Evolutionary conservation across 2,888 invertebrate genomes (phyloP).

Genomic region (Scaptomyza caliginosa): DNA sequence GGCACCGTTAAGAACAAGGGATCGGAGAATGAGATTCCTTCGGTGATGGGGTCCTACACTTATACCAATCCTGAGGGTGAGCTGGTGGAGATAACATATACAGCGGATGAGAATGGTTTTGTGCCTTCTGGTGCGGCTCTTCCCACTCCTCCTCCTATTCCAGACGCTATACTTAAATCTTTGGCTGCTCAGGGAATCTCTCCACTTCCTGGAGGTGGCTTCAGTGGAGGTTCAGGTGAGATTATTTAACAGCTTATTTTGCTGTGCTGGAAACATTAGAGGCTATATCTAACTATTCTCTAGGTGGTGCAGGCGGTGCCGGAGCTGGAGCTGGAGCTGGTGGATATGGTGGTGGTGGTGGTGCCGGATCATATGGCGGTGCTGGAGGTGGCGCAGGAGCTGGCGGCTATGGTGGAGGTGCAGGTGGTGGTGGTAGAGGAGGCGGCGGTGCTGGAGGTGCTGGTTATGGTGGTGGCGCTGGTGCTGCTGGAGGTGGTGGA

Average conservation of each 20-base stretch:
- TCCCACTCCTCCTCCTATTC: constrained; percentile 88
- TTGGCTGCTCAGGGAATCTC: constrained; percentile 84
- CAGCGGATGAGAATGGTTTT: constrained; percentile 88
- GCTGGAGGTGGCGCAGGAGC: constrained; percentile 48
- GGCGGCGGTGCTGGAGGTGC: constrained; percentile 43
- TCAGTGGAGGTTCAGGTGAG: constrained; percentile 74
- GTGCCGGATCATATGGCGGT: constrained; percentile 35
- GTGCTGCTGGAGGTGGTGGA: constrained; percentile 28
- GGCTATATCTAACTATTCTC: not conserved
- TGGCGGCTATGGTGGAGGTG: constrained; percentile 70
- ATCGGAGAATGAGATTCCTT: constrained; percentile 86
- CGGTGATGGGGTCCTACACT: constrained; percentile 86
- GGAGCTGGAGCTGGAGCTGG: constrained; percentile 49
- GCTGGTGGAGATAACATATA: constrained; percentile 86
- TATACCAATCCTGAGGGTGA: constrained; percentile 88
- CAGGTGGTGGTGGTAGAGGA: constrained; percentile 44
- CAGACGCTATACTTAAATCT: constrained; percentile 87
- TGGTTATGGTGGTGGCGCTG: constrained; percentile 25
- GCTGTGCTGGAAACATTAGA: not conserved
- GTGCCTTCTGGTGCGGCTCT: constrained; percentile 86
- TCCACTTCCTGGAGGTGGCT: constrained; percentile 84
- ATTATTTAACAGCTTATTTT: accelerated
- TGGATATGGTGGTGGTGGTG: constrained; percentile 39
- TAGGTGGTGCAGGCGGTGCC: constrained; percentile 59
- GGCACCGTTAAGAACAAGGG: constrained; percentile 87